Percentiles rank a stretch among this genome's conserved stretches.
These are phyloP conservation scores for Zaprionus nigranus DNA, from an alignment of 1,140 invertebrate species.

Conservation along the genomic window DNA sequence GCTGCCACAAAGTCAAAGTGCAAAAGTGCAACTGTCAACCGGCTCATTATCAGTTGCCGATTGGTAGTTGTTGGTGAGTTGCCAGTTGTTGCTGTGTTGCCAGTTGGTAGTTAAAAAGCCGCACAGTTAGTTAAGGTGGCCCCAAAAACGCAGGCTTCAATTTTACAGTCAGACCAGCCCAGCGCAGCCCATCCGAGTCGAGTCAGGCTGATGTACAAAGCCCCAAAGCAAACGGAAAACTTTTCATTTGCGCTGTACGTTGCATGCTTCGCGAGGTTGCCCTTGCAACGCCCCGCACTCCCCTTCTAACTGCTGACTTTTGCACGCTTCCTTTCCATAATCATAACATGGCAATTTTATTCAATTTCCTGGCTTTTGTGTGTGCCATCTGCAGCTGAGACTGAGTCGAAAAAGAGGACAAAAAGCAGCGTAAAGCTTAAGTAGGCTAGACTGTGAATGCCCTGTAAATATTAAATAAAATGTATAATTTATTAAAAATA, in stretches of 20 bases:
- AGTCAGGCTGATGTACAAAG: slow-evolving; percentile 10
- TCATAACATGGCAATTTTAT: slow-evolving; percentile 70
- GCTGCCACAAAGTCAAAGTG: slow-evolving; percentile 30
- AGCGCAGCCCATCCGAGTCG: too few species aligned
- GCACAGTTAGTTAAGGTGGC: slow-evolving; percentile 5
- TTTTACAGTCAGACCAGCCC: slow-evolving; percentile 12
- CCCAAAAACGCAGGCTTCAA: slow-evolving; percentile 10
- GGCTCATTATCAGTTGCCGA: slow-evolving; percentile 42
- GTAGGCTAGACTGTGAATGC: not conserved
- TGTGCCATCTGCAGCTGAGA: slow-evolving; percentile 34
- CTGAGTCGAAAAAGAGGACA: slow-evolving; percentile 1
- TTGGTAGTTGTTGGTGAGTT: not conserved
- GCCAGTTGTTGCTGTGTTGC: not conserved
- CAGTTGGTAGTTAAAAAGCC: slow-evolving; percentile 29
- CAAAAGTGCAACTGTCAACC: slow-evolving; percentile 40
- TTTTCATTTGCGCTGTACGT: slow-evolving; percentile 39
- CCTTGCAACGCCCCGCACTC: not conserved
- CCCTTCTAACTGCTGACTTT: slow-evolving; percentile 16
- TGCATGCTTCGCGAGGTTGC: not conserved
- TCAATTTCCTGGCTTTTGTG: slow-evolving; percentile 69
- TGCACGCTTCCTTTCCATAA: slow-evolving; percentile 59
- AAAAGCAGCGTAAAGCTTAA: not conserved
- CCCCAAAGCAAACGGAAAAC: slow-evolving; percentile 37
- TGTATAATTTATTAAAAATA: not conserved
- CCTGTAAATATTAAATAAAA: not conserved